These are phyloP conservation scores for Eilema sororculum DNA, from an alignment of 2,888 invertebrate genomes.

Conservation along the genomic window DNA sequence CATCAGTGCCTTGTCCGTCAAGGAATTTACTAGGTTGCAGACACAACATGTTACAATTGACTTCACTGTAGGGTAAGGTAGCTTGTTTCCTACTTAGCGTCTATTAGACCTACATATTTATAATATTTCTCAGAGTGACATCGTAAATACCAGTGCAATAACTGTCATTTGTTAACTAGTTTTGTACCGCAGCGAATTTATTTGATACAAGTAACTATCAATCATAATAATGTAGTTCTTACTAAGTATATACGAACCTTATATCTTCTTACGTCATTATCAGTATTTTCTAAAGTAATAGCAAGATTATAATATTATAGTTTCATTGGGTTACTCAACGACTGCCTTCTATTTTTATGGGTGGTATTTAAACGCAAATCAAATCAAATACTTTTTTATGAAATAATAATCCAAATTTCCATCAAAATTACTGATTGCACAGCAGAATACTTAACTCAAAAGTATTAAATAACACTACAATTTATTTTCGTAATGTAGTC, in stretches of 20 bases:
- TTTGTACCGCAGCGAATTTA: slow-evolving; percentile 33
- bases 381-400: too few species aligned
- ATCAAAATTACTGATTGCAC: too few species aligned
- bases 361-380: too few species aligned
- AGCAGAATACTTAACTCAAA: too few species aligned
- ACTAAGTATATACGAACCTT: slow-evolving; percentile 6
- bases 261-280: slow-evolving; percentile 13
- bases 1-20: too few species aligned
- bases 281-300: not conserved
- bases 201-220: slow-evolving; percentile 38
- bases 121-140: not conserved
- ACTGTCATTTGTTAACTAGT: slow-evolving; percentile 36
- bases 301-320: not conserved
- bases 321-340: not conserved
- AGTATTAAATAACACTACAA: too few species aligned
- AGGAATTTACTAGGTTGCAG: too few species aligned
- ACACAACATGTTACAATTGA: too few species aligned
- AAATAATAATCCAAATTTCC: too few species aligned
- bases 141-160: slow-evolving; percentile 32
- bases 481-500: too few species aligned
- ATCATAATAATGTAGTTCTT: slow-evolving; percentile 25
- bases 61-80: too few species aligned
- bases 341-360: not conserved
- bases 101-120: not conserved
- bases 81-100: too few species aligned